Conservation (phyloP, 2,797 vertebrate genomes). For the Parauchenoglanis ngamensis region DNA sequence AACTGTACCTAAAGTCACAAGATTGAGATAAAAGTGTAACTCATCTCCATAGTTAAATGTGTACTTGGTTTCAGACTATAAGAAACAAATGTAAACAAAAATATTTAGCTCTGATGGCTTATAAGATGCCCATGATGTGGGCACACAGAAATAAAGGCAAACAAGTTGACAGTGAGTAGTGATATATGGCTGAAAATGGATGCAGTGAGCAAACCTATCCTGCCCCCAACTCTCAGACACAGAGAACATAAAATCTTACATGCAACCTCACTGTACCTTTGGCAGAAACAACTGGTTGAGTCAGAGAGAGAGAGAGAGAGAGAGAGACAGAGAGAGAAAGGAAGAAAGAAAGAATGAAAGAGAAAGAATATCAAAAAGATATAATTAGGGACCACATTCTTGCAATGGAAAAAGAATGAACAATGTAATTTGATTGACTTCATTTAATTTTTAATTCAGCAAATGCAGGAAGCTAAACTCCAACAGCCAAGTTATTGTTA, state of each 20-base stretch:
- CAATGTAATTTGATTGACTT: not conserved
- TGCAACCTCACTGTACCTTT: conserved; percentile 92
- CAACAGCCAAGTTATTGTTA: not conserved
- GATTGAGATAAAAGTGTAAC: not conserved
- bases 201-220: conserved; percentile 14
- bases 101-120: not conserved
- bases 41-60: not conserved
- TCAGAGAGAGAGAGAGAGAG: conserved; percentile 66
- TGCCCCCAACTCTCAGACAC: conserved; percentile 27
- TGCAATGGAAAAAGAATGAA: conserved; percentile 45
- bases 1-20: not conserved
- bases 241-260: conserved; percentile 66
- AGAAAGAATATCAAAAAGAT: conserved; percentile 53
- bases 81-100: not conserved
- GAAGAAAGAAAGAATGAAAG: not conserved
- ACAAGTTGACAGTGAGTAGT: not conserved
- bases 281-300: conserved; percentile 94
- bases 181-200: not conserved
- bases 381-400: conserved; percentile 70
- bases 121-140: not conserved
- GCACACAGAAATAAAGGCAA: not conserved
- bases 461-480: not conserved
- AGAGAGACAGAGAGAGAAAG: not conserved
- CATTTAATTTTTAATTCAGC: not conserved
- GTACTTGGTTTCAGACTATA: not conserved